Conservation (phyloP, 2,888 invertebrate genomes). For the Eilema griseolum region DNA sequence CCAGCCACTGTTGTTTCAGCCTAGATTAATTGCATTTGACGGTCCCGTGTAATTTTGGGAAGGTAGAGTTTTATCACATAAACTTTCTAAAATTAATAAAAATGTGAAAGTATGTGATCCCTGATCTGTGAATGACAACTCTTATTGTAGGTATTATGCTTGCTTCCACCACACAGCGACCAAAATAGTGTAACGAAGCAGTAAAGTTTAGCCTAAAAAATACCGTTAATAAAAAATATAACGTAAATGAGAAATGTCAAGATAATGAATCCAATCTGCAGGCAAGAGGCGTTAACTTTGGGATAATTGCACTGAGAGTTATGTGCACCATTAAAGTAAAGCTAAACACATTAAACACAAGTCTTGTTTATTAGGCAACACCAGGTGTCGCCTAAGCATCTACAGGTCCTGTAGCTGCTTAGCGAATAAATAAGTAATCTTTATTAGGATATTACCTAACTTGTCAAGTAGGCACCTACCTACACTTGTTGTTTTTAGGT, state of each 20-base stretch:
- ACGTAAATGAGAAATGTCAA: no score
- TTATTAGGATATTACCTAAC: conserved; percentile 21
- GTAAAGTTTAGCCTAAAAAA: no score
- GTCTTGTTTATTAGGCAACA: conserved; percentile 42
- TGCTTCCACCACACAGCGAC: no score
- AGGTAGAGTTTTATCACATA: background rate
- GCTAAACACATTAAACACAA: conserved; percentile 39
- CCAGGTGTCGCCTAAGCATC: no score
- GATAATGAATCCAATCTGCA: no score
- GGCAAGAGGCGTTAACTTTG: conserved; percentile 12
- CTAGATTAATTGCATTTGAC: conserved; percentile 45
- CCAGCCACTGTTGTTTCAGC: conserved; percentile 39
- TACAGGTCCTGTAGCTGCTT: background rate
- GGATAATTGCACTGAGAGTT: conserved; percentile 58
- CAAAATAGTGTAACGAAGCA: no score
- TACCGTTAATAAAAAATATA: no score
- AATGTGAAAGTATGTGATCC: no score
- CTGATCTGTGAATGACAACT: no score
- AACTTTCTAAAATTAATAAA: no score
- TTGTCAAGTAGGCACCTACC: background rate
- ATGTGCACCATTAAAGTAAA: conserved; percentile 46
- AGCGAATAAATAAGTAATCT: conserved; percentile 28
- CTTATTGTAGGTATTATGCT: conserved; percentile 11
- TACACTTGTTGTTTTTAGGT: no score
- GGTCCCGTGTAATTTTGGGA: background rate